Percentiles rank a stretch among this genome's conserved stretches.
Conservation (phyloP, 2,888 invertebrate genomes). For the Trachelus stipa region DNA sequence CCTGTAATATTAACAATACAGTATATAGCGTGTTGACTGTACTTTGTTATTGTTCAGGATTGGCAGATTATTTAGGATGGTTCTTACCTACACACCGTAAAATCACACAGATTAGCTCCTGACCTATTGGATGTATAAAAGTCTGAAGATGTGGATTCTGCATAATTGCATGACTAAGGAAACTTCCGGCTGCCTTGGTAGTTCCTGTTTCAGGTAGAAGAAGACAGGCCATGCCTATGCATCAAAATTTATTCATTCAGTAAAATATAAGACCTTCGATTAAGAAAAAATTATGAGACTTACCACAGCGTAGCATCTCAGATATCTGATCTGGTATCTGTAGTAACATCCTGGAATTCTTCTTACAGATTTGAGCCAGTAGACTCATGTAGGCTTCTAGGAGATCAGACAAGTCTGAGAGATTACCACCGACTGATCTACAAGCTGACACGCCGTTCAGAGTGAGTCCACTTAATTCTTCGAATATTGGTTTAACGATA, state of each 20-base stretch:
- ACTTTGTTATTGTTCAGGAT: not conserved
- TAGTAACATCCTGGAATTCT: slow-evolving; percentile 67
- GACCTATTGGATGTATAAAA: slow-evolving; percentile 72
- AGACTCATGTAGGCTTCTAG: slow-evolving; percentile 77
- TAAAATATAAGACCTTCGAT: not conserved
- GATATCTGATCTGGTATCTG: slow-evolving; percentile 62
- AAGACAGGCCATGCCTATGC: slow-evolving; percentile 72
- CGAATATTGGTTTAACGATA: slow-evolving; percentile 47
- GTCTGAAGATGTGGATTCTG: slow-evolving; percentile 68
- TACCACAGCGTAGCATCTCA: slow-evolving; percentile 65
- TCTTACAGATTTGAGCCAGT: slow-evolving; percentile 76
- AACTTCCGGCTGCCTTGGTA: slow-evolving; percentile 72
- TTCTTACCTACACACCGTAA: slow-evolving; percentile 70
- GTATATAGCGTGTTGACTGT: not conserved
- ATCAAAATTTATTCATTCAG: slow-evolving; percentile 19
- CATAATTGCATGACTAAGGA: slow-evolving; percentile 73
- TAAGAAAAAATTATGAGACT: slow-evolving; percentile 20
- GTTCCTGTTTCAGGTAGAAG: slow-evolving; percentile 73
- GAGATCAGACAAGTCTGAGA: slow-evolving; percentile 76
- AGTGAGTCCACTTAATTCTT: slow-evolving; percentile 54
- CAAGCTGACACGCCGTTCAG: slow-evolving; percentile 55
- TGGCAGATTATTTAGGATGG: not conserved
- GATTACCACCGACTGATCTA: slow-evolving; percentile 58
- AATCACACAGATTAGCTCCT: slow-evolving; percentile 72
- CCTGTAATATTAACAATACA: slow-evolving; percentile 57